Evolutionary conservation across 2,797 vertebrate species (phyloP), one percentile per base, ranked within the genome.

Genomic region (Pantherophis alleghaniensis): DNA sequence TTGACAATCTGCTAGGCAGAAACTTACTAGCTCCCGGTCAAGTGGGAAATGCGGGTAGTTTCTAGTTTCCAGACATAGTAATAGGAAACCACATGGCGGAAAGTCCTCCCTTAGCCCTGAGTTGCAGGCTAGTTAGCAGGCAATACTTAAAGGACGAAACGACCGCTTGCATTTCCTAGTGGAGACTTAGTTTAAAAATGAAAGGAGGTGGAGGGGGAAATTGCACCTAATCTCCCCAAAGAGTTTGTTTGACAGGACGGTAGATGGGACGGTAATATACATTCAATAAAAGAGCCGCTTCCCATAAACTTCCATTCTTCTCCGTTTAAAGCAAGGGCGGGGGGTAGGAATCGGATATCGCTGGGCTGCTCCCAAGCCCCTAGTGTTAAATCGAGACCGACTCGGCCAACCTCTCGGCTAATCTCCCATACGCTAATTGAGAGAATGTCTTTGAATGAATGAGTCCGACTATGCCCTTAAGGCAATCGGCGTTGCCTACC

Each of bases 361-460:
- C 91, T 24, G n/a, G 86, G 7, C 61, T 42, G 53, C 37, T 66
- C 63, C 51, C 42, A 56, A 88, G 61, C 16, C 61, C 42, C 57
- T 61, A 16, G 18, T 51, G 13, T 61, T 18, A 53, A 18, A 47
- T 32, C 22, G 59, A 55, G 28, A 61, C 14, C n/a, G 28, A 5
- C 4, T 2, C 0, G 0, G 32, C 0, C 24, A 42, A 53, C 13
- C 14, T 60, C 42, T 6, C 93, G 37, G 56, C 56, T 89, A 0
- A 60, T 26, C 32, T 89, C 63, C 57, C 5, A 47, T 32, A 5
- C 53, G 5, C 28, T n/a, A 20, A 47, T 28, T 24, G 61, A 16
- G 51, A 37, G 51, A n/a, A 18, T 2, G 89, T 14, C 32, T 61
- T 9, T 26, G 92, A 88, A 91, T 10, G 86, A 83, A 22, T 28